Conservation (phyloP, 1,140 invertebrate species). For the Rhyzopertha dominica region DNA sequence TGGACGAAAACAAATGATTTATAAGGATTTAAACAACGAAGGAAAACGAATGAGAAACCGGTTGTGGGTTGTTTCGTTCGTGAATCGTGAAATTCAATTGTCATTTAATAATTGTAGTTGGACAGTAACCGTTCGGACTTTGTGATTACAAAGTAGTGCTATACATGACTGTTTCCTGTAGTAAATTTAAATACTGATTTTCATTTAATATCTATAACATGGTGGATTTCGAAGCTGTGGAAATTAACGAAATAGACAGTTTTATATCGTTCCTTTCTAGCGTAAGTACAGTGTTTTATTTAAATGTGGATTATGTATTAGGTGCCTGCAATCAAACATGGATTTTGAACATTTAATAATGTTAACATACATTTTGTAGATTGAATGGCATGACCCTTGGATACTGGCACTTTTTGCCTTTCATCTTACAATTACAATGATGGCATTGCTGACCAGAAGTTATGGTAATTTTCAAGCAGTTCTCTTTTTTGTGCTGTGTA, state of each 20-base stretch:
- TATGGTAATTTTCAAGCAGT: slow-evolving; percentile 82
- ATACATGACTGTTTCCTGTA: no score
- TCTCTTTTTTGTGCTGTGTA: slow-evolving; percentile 73
- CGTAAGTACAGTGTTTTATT: slow-evolving; percentile 48
- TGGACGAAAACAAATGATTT: no score
- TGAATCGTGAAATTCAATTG: no score
- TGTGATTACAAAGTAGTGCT: no score
- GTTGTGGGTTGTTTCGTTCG: no score
- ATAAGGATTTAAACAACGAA: no score
- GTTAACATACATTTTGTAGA: slow-evolving; percentile 54
- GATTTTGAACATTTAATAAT: slow-evolving; percentile 1
- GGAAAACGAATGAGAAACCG: no score
- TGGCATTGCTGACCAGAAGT: slow-evolving; percentile 73
- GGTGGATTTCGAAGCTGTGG: no score
- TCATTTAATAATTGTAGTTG: no score
- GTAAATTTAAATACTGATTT: no score
- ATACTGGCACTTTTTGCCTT: slow-evolving; percentile 68
- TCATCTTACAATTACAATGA: slow-evolving; percentile 71
- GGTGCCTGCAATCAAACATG: slow-evolving; percentile 7
- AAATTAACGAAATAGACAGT: slow-evolving; percentile 31
- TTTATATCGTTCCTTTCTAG: slow-evolving; percentile 32
- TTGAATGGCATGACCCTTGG: slow-evolving; percentile 86
- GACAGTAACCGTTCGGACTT: no score
- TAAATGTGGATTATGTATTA: slow-evolving; percentile 12
- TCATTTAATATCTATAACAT: no score